phyloP scores from a whole-genome alignment of 2,888 invertebrate species.

The Amaurobius ferox region DNA sequence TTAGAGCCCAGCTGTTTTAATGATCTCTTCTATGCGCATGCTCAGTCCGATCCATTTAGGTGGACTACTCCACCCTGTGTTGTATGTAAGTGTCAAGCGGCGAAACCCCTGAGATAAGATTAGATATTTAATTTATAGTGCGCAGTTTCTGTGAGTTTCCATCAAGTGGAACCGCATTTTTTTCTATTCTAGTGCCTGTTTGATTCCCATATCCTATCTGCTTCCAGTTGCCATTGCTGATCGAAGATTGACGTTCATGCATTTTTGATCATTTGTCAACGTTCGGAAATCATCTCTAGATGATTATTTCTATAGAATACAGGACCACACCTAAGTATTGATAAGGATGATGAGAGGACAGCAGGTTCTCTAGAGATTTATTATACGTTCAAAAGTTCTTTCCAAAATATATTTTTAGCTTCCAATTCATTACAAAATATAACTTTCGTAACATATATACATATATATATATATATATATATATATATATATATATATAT shows the following conservation, averaged over 20 bases:
- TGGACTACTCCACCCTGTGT: not conserved
- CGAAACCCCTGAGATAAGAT: not conserved
- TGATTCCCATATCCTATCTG: not conserved
- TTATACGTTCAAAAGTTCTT: not conserved
- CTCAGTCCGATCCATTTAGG: not conserved
- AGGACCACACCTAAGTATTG: slow-evolving; percentile 14
- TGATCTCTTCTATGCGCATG: not conserved
- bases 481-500: no score
- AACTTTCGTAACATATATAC: no score
- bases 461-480: no score
- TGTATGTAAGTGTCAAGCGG: not conserved
- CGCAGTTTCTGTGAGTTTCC: not conserved
- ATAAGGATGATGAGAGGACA: not conserved
- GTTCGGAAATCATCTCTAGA: slow-evolving; percentile 8
- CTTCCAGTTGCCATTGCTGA: not conserved
- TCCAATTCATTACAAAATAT: no score
- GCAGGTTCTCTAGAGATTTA: not conserved
- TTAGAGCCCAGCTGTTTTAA: not conserved
- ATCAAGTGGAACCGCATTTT: not conserved
- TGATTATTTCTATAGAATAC: not conserved
- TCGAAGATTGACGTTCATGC: not conserved
- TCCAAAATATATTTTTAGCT: not conserved
- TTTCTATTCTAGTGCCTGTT: not conserved
- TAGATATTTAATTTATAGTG: slow-evolving; percentile 4
- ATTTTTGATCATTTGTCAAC: slow-evolving; percentile 9